Evolutionary conservation across 2,797 vertebrate species (phyloP), one percentile per base, ranked within the genome.

Genomic region (Pangasius krempfi): DNA sequence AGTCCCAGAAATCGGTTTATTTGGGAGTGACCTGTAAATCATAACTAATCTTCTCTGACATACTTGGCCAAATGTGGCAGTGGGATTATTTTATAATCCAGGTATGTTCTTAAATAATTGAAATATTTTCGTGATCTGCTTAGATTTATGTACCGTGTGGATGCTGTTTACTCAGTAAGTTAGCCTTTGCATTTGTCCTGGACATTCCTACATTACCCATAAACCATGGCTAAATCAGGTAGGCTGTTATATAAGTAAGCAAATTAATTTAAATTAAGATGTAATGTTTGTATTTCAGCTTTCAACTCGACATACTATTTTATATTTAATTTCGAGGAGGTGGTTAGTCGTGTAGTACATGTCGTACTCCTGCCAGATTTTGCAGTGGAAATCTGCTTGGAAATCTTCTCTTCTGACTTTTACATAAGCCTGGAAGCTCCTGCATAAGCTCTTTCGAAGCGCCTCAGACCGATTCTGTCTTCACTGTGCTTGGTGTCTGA

Each of bases 181-280:
- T n/a, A 76, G 2, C 12, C 16, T n/a, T n/a, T n/a, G n/a, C 14
- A 30, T 54, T 30, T 54, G 47, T 54, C n/a, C 14, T 8, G 47
- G 5, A 30, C 7, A 25, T 72, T n/a, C 58, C 80, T 83, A 52
- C 40, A 84, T 88, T 75, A 62, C 68, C 79, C 78, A 87, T 44
- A 72, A 83, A 13, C n/a, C 52, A n/a, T n/a, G n/a, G n/a, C n/a
- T n/a, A 88, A 88, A 22, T 84, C 87, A 40, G 87, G 87, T 88
- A 78, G 44, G 16, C 13, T 33, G 7, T 56, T 33, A 56, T 33
- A 33, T 80, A 20, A 0, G 33, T 14, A 54, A 54, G 2, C 52
- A 54, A 2, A 54, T 13, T 54, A 14, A 54, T 54, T 54, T 47
- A 47, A 47, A 16, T 54, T 54, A 54, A 54, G 3, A 16, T 47